Base-by-base conservation (phyloP, 2,888 invertebrate species). In the Hypolimnas misippus region DNA sequence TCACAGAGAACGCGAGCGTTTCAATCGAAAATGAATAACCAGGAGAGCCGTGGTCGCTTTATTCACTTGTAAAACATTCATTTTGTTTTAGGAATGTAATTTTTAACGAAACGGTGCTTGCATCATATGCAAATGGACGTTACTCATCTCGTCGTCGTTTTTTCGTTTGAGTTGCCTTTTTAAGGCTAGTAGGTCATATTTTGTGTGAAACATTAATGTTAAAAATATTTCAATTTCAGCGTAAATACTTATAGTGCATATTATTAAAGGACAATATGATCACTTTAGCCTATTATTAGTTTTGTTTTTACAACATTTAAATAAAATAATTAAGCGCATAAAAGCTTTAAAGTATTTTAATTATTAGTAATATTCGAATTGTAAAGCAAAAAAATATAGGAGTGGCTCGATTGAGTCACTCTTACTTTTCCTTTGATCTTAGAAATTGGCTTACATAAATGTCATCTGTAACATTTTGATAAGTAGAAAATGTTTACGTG, bases 81-180 rank as follows among this genome's bases (percentile, higher is more conserved):
- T 49, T 49, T 29, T 49, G 49, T 49, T 29, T 49, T 14, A 46
- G 19, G 21, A 49, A 29, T 7, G 49, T 29, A 29, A 29, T 29
- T 49, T 49, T 49, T 49, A 49, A 46, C 14, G 8, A 14, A 49
- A 49, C 49, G 0, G 5, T 49, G 14, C 7, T 29, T 29, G 29
- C 49, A 49, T 49, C 49, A 49, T 49, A 29, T 49, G 49, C 49
- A 49, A 49, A 49, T 49, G 49, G 29, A 49, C 49, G 49, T 29
- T 49, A 49, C 49, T 49, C 42, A 42, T 42, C 49, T 49, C 29
- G 25, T 29, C 29, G 25, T 29, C 14, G 49, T 29, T 49, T 49
- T 46, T 49, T 29, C 29, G n/a, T 49, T 29, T 49, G 29, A 49
- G 29, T 14, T 49, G 29, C 49, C 29, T 49, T 49, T 46, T 49